Percentiles rank a stretch among this genome's conserved stretches.
These are phyloP conservation scores for Actinernus sp. DNA, from an alignment of 92 coral and sea anemone species.

Conservation along the genomic window DNA sequence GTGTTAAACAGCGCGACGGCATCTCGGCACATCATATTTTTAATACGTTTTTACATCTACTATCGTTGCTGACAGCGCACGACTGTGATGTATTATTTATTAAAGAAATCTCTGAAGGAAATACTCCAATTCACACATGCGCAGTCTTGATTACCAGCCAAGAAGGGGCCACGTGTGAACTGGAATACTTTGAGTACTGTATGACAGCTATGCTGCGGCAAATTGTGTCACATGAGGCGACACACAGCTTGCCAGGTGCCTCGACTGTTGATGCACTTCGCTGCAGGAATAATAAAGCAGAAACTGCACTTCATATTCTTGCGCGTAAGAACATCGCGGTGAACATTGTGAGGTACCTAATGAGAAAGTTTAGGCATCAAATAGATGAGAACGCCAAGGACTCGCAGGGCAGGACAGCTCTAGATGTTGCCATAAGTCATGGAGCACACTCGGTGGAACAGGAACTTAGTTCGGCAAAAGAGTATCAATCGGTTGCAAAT, in stretches of 20 bases:
- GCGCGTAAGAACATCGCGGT: conserved; percentile 47
- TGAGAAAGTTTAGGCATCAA: conserved; percentile 39
- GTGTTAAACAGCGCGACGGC: conserved; percentile 36
- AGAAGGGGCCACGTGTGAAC: conserved; percentile 29
- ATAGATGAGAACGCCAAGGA: conserved; percentile 14
- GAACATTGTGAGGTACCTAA: conserved; percentile 36
- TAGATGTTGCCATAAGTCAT: conserved; percentile 39
- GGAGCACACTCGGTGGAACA: conserved; percentile 33
- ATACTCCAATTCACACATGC: conserved; percentile 53
- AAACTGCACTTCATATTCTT: conserved; percentile 58
- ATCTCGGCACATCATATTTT: conserved; percentile 32
- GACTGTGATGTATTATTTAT: conserved; percentile 33
- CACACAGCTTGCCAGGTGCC: conserved; percentile 1
- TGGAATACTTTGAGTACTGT: conserved; percentile 60
- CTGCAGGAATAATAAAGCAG: conserved; percentile 32
- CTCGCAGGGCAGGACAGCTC: conserved; percentile 22
- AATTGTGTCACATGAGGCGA: conserved; percentile 11
- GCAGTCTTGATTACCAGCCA: conserved; percentile 45
- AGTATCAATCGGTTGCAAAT: too few relatives aligned
- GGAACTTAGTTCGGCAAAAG: not conserved
- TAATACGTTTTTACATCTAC: conserved; percentile 25
- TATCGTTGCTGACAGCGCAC: conserved; percentile 36
- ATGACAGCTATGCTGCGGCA: conserved; percentile 47
- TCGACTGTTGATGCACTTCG: conserved; percentile 18
- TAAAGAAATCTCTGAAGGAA: conserved; percentile 47